These are phyloP conservation scores for Acanthiza pusilla DNA, from an alignment of 2,797 vertebrate species.

Conservation along the genomic window DNA sequence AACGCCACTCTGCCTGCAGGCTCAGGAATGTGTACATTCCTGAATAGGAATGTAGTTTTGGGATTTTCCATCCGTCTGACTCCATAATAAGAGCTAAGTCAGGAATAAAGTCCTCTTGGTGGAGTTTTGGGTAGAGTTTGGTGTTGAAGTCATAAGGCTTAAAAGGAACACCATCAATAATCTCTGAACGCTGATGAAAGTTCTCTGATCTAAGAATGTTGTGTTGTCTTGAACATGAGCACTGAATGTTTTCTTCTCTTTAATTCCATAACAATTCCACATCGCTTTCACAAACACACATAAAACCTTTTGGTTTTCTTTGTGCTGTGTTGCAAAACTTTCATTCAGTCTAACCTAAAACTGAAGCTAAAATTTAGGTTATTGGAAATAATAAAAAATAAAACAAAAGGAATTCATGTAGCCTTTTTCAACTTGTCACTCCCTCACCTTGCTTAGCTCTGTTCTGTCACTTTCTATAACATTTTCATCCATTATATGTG, in stretches of 20 bases:
- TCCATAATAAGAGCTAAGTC: background rate
- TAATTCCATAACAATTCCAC: background rate
- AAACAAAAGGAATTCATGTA: background rate
- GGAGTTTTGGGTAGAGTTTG: background rate
- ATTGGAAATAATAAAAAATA: background rate
- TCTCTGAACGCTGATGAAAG: background rate
- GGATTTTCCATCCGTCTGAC: background rate
- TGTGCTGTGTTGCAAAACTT: background rate
- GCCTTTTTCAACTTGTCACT: background rate
- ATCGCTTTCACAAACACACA: background rate
- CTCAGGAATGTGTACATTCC: background rate
- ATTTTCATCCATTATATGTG: constrained; percentile 7
- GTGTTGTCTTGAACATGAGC: background rate
- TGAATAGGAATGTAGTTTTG: too few species aligned
- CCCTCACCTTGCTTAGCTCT: background rate
- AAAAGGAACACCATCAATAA: background rate
- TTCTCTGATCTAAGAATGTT: background rate
- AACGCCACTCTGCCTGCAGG: background rate
- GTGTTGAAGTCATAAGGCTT: background rate
- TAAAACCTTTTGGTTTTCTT: background rate
- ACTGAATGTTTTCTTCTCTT: background rate
- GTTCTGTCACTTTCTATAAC: background rate
- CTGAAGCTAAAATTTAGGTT: background rate
- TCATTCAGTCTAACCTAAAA: background rate
- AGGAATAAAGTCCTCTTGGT: background rate